Evolutionary conservation across 2,888 invertebrate genomes (phyloP), one percentile per base, ranked within the genome.

Genomic region (Synanthedon myopaeformis): DNA sequence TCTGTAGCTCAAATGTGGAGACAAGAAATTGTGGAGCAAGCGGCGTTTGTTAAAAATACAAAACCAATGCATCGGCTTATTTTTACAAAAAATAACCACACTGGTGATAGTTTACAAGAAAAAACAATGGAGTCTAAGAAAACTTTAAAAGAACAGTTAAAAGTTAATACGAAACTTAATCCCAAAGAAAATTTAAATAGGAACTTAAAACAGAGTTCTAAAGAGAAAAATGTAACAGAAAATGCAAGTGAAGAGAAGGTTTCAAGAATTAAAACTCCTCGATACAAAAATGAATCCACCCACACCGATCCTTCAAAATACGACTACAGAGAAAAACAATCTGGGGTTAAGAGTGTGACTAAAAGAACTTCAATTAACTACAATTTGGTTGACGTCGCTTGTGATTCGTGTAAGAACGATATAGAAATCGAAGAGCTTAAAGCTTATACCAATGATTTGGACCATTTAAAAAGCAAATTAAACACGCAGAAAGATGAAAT

Each of bases 1-100:
- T 72, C 71, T 53, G 63, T 83, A 6, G 70, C 77, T 0, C 76
- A 72, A 62, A 51, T 64, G 1, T 86, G 84, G 83, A 70, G 82
- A 58, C 62, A 64, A 6, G 81, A 85, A 57, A 77, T 86, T 50
- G 57, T 76, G 8, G 67, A 80, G 28, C 76, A 84, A 62, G 71
- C 79, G 10, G 51, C 69, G 42, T 68, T 68, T 52, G 69, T 83
- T 0, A 80, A 73, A 67, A 75, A 67, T 53, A 54, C 70, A 4
- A 62, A 64, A 0, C 66, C 35, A 51, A 51, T 11, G 19, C 45
- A 13, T 6, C n/a, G 41, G 6, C n/a, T 51, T 41, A 51, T 17
- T 51, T 12, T 6, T 35, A 35, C 12, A 8, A 19, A 51, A 51
- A 45, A 41, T 12, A 41, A n/a, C 12, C 51, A 17, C 28, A 35